phyloP scores from a whole-genome alignment of 2,797 vertebrate species.

The Poecilia picta region DNA sequence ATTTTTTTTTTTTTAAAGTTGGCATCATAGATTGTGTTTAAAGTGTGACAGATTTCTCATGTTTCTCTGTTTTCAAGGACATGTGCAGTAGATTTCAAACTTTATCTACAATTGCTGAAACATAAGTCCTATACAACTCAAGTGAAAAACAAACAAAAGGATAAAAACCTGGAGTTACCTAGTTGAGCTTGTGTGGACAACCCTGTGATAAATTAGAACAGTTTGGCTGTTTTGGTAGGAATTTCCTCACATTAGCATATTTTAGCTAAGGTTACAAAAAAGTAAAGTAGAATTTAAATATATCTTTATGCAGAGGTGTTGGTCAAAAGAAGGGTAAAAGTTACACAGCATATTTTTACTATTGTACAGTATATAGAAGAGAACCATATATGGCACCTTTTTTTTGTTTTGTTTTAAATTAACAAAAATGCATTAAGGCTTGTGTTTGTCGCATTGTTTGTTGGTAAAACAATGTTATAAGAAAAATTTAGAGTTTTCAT shows the following conservation, averaged over 20 bases:
- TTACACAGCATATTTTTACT: not conserved
- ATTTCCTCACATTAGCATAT: not conserved
- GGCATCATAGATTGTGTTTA: slow-evolving; percentile 4
- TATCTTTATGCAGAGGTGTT: not conserved
- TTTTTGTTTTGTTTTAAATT: too few relatives aligned
- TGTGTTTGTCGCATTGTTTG: too few relatives aligned
- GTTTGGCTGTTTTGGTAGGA: not conserved
- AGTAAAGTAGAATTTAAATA: not conserved
- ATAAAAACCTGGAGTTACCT: not conserved
- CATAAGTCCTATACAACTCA: not conserved
- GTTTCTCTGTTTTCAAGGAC: not conserved
- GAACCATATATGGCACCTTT: not conserved
- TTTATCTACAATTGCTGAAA: not conserved
- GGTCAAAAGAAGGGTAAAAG: not conserved
- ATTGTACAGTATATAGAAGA: not conserved
- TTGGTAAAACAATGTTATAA: too few relatives aligned
- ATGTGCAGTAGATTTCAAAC: not conserved
- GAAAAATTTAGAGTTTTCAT: not conserved
- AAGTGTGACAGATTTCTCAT: not conserved
- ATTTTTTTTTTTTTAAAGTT: too few relatives aligned
- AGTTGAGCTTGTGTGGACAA: not conserved
- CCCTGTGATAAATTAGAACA: not conserved
- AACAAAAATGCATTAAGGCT: too few relatives aligned
- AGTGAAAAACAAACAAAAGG: not conserved
- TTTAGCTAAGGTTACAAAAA: not conserved